A percentile compares a stretch with the other conserved stretches of the same genome.
Evolutionary conservation across 2,797 vertebrate species (phyloP).

Genomic region (Galago senegalensis): DNA sequence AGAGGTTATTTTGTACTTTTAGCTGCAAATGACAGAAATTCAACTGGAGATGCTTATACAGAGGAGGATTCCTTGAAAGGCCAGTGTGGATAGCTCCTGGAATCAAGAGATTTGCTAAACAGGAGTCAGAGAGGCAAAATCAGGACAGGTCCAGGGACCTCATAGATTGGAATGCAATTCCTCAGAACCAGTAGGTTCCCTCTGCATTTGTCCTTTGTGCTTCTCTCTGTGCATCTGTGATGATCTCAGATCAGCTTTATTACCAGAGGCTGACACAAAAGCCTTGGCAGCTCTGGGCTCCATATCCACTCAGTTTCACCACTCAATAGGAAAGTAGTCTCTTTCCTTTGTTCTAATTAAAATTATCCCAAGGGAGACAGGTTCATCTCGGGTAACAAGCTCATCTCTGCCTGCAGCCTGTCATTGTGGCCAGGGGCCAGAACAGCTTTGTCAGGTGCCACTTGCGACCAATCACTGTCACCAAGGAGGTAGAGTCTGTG

Average conservation of each 20-base stretch:
- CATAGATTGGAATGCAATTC: neutral
- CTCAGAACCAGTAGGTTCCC: neutral
- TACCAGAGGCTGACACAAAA: neutral
- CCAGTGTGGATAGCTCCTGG: neutral
- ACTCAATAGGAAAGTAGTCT: neutral
- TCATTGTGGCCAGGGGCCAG: neutral
- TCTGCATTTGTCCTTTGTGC: neutral
- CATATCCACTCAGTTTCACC: neutral
- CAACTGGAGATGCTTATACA: slow-evolving; percentile 25
- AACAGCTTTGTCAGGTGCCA: neutral
- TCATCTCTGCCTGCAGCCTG: neutral
- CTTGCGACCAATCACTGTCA: neutral
- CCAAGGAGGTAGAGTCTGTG: neutral
- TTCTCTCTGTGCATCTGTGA: neutral
- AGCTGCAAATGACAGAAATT: slow-evolving; percentile 40
- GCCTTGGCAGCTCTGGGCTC: neutral
- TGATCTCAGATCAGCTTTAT: slow-evolving; percentile 17
- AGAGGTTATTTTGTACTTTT: neutral
- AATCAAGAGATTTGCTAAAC: slow-evolving; percentile 36
- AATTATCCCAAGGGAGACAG: neutral
- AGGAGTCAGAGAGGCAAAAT: neutral
- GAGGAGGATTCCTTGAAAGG: slow-evolving; percentile 51
- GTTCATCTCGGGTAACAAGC: neutral
- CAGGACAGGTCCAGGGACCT: neutral
- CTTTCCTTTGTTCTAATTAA: slow-evolving; percentile 52